Base-by-base conservation (phyloP, 2,888 invertebrate genomes). In the Ellobium chinense region DNA sequence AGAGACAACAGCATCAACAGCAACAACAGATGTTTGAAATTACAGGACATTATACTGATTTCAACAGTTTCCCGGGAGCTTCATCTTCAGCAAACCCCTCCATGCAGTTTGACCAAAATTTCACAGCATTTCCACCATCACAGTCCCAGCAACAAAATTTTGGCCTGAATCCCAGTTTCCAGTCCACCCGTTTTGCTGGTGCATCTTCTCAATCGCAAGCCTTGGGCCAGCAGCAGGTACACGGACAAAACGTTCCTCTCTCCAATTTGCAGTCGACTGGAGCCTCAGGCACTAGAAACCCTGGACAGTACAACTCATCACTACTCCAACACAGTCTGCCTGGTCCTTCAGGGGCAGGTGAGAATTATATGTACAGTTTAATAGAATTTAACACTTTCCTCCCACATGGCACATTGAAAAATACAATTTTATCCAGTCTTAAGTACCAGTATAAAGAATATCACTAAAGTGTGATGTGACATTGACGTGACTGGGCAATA, bases 81-180 rank as follows among this genome's bases (percentile, higher is more conserved):
- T 9, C 72, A 2, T 27, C 9, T 1, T 46, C 74, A 29, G 31
- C 63, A 31, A 14, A 60, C 58, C 37, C 75, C 14, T 54, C 65
- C 31, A 65, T 60, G 72, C 72, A 65, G 54, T 76, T 29, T 34
- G 31, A 14, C 66, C 66, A 60, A 24, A 76, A 37, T 46, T 76
- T 66, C 31, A 46, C 74, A 74, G 46, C 9, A n/a, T 74, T 34
- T 24, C n/a, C 75, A 1, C 46, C 46, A 14, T 54, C 63, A n/a
- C 63, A 27, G 62, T 9, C 46, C 24, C 65, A 75, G 54, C 63
- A 65, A 27, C 24, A 36, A 36, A 34, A 37, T n/a, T 72, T 72
- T 58, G n/a, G 31, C 3, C 21, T n/a, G 36, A 36, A 58, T 29
- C 72, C 56, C 34, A 24, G 24, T 12, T 72, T 58, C 24, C 56